Conservation (phyloP, 2,797 vertebrate species). For the Pempheris klunzingeri region DNA sequence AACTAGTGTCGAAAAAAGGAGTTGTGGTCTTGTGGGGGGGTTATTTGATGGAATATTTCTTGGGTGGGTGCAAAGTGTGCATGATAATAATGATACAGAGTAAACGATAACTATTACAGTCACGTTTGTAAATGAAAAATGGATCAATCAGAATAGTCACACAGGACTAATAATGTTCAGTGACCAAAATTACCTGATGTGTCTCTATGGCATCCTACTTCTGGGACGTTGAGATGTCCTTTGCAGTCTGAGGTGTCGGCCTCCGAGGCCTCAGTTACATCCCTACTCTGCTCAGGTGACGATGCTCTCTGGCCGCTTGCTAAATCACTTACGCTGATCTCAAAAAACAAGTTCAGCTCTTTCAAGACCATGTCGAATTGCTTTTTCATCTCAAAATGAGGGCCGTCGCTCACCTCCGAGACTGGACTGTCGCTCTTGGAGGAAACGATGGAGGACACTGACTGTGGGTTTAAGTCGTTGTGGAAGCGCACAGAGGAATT, state of each 20-base stretch:
- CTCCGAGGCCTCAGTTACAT: conserved; percentile 46
- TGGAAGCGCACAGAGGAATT: conserved; percentile 25
- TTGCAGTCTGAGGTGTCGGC: conserved; percentile 28
- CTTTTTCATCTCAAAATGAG: conserved; percentile 86
- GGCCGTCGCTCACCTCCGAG: conserved; percentile 17
- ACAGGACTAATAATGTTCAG: neutral
- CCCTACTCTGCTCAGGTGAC: conserved; percentile 61
- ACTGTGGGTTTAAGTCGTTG: conserved; percentile 31
- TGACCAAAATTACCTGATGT: conserved; percentile 61
- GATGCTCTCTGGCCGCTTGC: conserved; percentile 30
- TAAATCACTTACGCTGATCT: conserved; percentile 82
- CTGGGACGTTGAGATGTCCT: conserved; percentile 44
- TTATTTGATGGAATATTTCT: neutral
- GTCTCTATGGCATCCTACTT: conserved; percentile 24
- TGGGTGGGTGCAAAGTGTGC: too few relatives aligned
- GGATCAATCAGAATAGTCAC: neutral
- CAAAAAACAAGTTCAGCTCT: conserved; percentile 89
- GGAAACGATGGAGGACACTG: conserved; percentile 3
- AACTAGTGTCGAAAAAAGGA: neutral
- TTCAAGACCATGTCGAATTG: conserved; percentile 89
- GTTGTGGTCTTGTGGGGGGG: neutral
- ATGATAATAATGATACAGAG: neutral
- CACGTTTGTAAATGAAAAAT: neutral
- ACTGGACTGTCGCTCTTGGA: neutral
- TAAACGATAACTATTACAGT: neutral